These are phyloP conservation scores for Synergus itoensis DNA, from an alignment of 2,888 invertebrate genomes.

Conservation along the genomic window DNA sequence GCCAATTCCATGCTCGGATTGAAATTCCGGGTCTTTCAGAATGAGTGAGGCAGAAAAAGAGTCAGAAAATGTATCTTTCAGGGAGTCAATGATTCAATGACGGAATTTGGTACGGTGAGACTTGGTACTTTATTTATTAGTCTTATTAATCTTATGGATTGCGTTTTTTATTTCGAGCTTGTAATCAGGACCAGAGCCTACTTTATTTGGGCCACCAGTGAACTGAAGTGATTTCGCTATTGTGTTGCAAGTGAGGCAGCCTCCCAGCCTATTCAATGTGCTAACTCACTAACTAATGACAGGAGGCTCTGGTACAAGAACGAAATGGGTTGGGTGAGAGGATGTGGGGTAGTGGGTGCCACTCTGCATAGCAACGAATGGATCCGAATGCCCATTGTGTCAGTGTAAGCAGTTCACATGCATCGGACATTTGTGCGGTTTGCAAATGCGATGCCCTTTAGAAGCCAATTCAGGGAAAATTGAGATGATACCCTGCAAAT, in stretches of 20 bases:
- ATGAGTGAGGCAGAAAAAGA: conserved; percentile 41
- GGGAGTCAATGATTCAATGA: neutral
- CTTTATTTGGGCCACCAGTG: neutral
- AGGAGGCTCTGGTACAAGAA: conserved; percentile 42
- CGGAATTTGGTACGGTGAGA: too few species aligned
- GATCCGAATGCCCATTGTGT: conserved; percentile 31
- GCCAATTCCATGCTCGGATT: conserved; percentile 33
- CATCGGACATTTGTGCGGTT: conserved; percentile 32
- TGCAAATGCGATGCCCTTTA: conserved; percentile 36
- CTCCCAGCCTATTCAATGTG: conserved; percentile 16
- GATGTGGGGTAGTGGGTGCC: neutral
- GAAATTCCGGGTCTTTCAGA: conserved; percentile 17
- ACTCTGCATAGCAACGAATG: conserved; percentile 35
- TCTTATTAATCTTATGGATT: neutral
- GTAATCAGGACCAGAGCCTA: neutral
- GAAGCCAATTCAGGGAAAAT: conserved; percentile 29
- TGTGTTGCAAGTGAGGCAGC: neutral
- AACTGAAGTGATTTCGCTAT: conserved; percentile 27
- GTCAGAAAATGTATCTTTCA: conserved; percentile 20
- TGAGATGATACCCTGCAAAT: conserved; percentile 39
- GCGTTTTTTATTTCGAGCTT: neutral
- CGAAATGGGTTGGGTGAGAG: conserved; percentile 17
- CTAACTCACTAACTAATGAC: conserved; percentile 45
- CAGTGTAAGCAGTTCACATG: conserved; percentile 12
- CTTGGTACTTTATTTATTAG: neutral